A percentile compares a stretch with the other conserved stretches of the same genome.
These are phyloP conservation scores for Drosophila neonasuta DNA, from an alignment of 2,888 invertebrate genomes.

Conservation along the genomic window DNA sequence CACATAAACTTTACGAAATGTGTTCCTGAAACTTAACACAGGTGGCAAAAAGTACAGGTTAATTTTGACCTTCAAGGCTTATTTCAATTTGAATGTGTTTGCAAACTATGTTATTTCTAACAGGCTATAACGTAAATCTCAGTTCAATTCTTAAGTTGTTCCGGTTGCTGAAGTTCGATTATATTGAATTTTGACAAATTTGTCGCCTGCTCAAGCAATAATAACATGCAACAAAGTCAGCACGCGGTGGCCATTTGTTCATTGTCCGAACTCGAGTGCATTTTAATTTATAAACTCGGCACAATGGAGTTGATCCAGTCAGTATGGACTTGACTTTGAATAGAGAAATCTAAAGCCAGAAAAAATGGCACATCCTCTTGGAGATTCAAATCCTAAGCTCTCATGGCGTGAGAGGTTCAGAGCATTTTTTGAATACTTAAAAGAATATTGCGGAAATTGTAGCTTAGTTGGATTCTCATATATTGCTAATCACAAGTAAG, in stretches of 20 bases:
- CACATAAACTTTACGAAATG: slow-evolving; percentile 40
- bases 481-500: slow-evolving; percentile 85
- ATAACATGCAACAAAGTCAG: slow-evolving; percentile 1
- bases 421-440: slow-evolving; percentile 80
- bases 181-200: slow-evolving; percentile 2
- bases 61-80: not conserved
- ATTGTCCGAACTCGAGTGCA: not conserved
- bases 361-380: slow-evolving; percentile 1
- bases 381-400: not conserved
- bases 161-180: too few relatives aligned
- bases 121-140: not conserved
- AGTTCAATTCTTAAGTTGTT: too few relatives aligned
- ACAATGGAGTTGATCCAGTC: not conserved
- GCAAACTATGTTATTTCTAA: not conserved
- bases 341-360: not conserved
- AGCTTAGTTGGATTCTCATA: slow-evolving; percentile 88
- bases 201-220: slow-evolving; percentile 33
- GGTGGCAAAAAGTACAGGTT: slow-evolving; percentile 28
- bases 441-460: slow-evolving; percentile 86
- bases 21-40: slow-evolving; percentile 26
- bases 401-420: slow-evolving; percentile 15
- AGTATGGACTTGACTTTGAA: slow-evolving; percentile 1
- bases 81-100: not conserved
- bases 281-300: slow-evolving; percentile 6
- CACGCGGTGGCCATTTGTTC: not conserved